Conservation (phyloP, 64 coral and sea anemone species). For the Montipora efflorescens region DNA sequence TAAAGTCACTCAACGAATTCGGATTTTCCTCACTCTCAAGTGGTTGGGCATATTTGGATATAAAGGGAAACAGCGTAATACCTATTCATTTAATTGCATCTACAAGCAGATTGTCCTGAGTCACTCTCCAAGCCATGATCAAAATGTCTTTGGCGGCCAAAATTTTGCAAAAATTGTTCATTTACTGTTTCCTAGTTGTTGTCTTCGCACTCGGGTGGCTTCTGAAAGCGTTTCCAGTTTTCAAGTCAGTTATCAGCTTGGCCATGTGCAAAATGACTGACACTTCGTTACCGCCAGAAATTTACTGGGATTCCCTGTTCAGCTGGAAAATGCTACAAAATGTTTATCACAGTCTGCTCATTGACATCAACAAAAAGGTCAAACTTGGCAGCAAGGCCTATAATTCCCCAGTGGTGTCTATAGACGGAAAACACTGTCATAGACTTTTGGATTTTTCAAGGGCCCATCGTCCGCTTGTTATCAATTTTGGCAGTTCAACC, state of each 20-base stretch:
- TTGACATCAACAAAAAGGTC: conserved; percentile 80
- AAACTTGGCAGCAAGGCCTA: conserved; percentile 64
- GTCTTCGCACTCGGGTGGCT: conserved; percentile 42
- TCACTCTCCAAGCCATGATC: neutral
- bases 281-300: conserved; percentile 58
- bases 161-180: conserved; percentile 5
- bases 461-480: conserved; percentile 64
- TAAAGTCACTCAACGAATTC: conserved; percentile 44
- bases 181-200: conserved; percentile 14
- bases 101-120: neutral
- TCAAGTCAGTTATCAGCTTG: conserved; percentile 15
- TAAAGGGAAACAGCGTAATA: neutral
- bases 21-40: neutral
- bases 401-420: conserved; percentile 79
- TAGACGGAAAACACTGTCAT: conserved; percentile 69
- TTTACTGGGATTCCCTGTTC: conserved; percentile 91
- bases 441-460: conserved; percentile 74
- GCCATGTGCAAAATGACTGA: conserved; percentile 58
- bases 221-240: conserved; percentile 26
- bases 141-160: neutral
- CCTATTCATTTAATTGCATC: conserved; percentile 1
- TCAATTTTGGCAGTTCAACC: conserved; percentile 89
- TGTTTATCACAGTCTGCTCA: conserved; percentile 67
- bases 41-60: conserved; percentile 11
- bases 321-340: conserved; percentile 78